Evolutionary conservation across 2,888 invertebrate genomes (phyloP).

Genomic region (Pharmacophagus antenor): DNA sequence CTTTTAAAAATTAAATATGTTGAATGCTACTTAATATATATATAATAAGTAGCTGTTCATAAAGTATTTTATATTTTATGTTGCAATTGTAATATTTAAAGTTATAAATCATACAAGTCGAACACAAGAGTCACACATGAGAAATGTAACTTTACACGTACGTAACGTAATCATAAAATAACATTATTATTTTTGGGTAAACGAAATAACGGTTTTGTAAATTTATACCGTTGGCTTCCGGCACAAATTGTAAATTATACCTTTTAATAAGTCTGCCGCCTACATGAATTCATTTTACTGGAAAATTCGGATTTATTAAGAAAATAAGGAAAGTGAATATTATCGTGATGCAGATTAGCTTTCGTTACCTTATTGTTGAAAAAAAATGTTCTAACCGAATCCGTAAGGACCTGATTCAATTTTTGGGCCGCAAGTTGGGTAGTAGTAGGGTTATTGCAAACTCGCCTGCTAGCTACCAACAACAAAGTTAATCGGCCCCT

Average conservation of each 20-base stretch:
- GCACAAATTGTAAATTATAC: constrained; percentile 13
- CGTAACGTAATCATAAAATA: background rate
- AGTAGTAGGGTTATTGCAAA: too few species aligned
- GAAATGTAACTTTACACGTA: background rate
- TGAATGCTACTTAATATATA: too few species aligned
- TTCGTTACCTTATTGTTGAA: background rate
- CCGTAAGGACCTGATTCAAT: too few species aligned
- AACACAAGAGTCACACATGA: background rate
- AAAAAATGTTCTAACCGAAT: background rate
- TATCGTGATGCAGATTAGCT: background rate
- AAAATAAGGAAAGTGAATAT: constrained; percentile 10
- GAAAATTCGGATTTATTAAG: constrained; percentile 3
- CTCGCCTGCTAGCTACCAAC: too few species aligned
- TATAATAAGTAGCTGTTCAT: too few species aligned
- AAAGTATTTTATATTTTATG: too few species aligned
- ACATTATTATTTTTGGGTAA: background rate
- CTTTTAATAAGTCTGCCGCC: constrained; percentile 8
- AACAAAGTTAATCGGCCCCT: too few species aligned
- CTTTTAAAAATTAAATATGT: background rate
- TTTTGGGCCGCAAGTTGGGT: too few species aligned
- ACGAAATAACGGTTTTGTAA: background rate
- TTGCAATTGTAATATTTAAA: too few species aligned
- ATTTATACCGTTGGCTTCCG: background rate
- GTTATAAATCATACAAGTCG: background rate
- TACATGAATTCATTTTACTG: constrained; percentile 6